Evolutionary conservation across 2,888 invertebrate species (phyloP).

Genomic region (Acrobasis consociella): DNA sequence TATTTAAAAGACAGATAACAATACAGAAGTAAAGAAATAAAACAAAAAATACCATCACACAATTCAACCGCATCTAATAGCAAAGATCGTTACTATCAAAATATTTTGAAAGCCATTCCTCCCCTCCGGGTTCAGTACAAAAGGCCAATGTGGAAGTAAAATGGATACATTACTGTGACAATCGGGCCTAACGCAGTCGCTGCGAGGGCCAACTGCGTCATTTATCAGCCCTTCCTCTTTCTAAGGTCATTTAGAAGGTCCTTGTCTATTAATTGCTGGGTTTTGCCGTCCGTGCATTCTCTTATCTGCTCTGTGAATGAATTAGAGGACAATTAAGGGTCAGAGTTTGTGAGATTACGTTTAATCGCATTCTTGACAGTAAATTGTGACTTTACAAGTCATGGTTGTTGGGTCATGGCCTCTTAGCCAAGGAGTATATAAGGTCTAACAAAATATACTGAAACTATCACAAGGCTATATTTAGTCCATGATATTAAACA

Average conservation of each 20-base stretch:
- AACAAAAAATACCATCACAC: too few relatives aligned
- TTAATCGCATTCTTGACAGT: conserved; percentile 16
- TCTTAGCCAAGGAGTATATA: too few relatives aligned
- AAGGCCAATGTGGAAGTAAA: conserved; percentile 10
- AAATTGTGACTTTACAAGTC: neutral
- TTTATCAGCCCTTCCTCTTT: conserved; percentile 26
- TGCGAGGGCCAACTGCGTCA: conserved; percentile 19
- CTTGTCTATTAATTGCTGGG: conserved; percentile 30
- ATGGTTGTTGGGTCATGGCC: neutral
- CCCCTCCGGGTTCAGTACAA: conserved; percentile 4
- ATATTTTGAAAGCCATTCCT: conserved; percentile 9
- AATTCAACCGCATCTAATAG: neutral
- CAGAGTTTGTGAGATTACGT: conserved; percentile 21
- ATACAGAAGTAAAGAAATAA: too few relatives aligned
- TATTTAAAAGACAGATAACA: too few relatives aligned
- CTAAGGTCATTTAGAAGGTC: conserved; percentile 24
- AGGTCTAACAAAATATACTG: too few relatives aligned
- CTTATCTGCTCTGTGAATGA: conserved; percentile 20
- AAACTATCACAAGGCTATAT: too few relatives aligned
- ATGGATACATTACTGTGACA: conserved; percentile 23
- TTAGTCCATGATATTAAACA: too few relatives aligned
- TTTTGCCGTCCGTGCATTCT: conserved; percentile 22
- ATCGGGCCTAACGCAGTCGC: conserved; percentile 17
- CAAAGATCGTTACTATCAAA: conserved; percentile 10
- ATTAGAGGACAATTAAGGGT: conserved; percentile 22